Evolutionary conservation across 1,140 invertebrate species (phyloP), one percentile per base, ranked within the genome.

Genomic region (Venustaconcha ellipsiformis): DNA sequence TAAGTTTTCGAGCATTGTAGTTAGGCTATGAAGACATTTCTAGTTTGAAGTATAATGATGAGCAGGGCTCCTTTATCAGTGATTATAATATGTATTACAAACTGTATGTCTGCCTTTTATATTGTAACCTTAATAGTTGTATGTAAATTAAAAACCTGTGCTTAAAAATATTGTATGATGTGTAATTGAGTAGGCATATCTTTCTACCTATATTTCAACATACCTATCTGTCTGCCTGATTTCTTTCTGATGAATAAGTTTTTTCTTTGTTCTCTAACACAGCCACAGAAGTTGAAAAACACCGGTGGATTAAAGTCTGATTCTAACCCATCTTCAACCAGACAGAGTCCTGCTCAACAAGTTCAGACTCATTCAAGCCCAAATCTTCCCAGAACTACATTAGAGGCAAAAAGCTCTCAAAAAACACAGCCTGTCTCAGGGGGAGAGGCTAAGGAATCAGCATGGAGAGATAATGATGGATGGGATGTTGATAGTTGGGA

Each of bases 361-460:
- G 14, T 71, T 67, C 26, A 77, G 72, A 56, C 72, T 66, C 26
- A 70, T 60, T 26, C 60, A 67, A 18, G 67, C 76, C 2, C 59
- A 58, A 48, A 30, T 23, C 18, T 63, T 55, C n/a, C 62, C 59
- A 57, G 55, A 68, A 30, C 58, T n/a, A 30, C 26, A 73, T 17
- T n/a, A 20, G 18, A 71, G 68, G 63, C n/a, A 64, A 37, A 58
- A 69, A n/a, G 67, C 26, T 59, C 37, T 67, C 58, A 70, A 67
- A 17, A 71, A 76, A 57, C 63, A 72, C 37, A 70, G 30, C 72
- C n/a, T 13, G 77, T 78, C 26, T 62, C 71, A 66, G 81, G 79
- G 37, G 82, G 78, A n/a, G 85, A 82, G 57, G 81, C 78, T 74
- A 81, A 74, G 14, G 79, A 82, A 20, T 74, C 72, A 60, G 71